phyloP scores from a whole-genome alignment of 2,113 vertebrate genomes.

The Telmatochromis sp. region DNA sequence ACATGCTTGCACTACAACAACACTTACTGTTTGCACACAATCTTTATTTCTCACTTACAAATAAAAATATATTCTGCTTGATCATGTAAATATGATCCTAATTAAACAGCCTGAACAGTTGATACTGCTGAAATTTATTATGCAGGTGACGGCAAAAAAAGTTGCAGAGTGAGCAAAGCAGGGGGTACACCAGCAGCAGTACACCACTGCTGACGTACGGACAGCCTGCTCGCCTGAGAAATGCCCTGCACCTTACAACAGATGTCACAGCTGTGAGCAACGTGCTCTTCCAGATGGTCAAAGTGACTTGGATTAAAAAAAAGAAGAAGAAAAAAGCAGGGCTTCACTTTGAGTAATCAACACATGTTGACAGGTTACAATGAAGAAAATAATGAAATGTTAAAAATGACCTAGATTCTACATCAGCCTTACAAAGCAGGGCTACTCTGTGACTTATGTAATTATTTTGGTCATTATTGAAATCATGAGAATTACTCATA shows the following conservation, averaged over 20 bases:
- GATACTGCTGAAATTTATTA: background rate
- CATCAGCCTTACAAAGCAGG: background rate
- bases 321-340: rapidly evolving
- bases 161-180: background rate
- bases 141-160: background rate
- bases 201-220: background rate
- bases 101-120: background rate
- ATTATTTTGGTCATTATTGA: background rate
- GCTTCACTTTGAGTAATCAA: background rate
- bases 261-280: background rate
- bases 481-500: background rate
- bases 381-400: background rate
- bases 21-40: background rate
- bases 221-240: background rate
- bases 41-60: background rate
- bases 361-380: background rate
- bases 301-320: background rate
- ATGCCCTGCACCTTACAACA: background rate
- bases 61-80: background rate
- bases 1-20: background rate
- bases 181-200: background rate
- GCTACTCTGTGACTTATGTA: background rate
- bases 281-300: background rate
- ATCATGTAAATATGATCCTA: background rate
- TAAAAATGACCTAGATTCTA: background rate